A percentile compares a stretch with the other conserved stretches of the same genome.
phyloP scores from a whole-genome alignment of 2,113 vertebrate genomes.

The Psilopogon haemacephalus region DNA sequence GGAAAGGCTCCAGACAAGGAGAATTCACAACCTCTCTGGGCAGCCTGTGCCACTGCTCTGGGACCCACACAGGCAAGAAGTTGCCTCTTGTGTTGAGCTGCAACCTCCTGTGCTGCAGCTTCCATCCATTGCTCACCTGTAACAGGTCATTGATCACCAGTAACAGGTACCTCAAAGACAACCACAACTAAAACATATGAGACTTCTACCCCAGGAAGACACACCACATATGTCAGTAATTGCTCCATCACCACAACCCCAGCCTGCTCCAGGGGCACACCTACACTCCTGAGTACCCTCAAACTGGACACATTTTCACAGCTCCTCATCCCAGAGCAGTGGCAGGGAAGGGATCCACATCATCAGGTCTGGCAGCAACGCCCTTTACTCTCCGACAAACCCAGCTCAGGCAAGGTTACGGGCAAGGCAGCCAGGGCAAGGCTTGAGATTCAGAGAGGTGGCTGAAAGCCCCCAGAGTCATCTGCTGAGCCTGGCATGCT shows the following conservation, averaged over 20 bases:
- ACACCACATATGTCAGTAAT: background rate
- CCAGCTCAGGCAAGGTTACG: background rate
- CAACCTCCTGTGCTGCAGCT: no score
- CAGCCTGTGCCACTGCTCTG: no score
- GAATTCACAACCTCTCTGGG: no score
- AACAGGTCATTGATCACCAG: no score
- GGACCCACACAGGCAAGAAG: no score
- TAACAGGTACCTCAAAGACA: background rate
- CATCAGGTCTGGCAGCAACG: background rate
- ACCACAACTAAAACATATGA: background rate
- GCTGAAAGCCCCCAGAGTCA: background rate
- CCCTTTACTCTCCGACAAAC: background rate
- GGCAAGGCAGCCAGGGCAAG: background rate
- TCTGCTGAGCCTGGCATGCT: background rate
- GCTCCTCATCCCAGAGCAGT: background rate
- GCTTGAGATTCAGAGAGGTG: background rate
- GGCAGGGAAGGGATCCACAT: background rate
- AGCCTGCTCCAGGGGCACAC: background rate
- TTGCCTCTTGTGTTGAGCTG: no score
- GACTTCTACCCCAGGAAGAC: background rate
- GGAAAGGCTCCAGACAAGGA: no score
- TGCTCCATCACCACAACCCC: background rate
- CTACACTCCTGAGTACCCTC: background rate
- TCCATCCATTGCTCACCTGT: no score
- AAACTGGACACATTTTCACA: background rate